Evolutionary conservation across 1,140 invertebrate species (phyloP).

Genomic region (Cotesia typhae): DNA sequence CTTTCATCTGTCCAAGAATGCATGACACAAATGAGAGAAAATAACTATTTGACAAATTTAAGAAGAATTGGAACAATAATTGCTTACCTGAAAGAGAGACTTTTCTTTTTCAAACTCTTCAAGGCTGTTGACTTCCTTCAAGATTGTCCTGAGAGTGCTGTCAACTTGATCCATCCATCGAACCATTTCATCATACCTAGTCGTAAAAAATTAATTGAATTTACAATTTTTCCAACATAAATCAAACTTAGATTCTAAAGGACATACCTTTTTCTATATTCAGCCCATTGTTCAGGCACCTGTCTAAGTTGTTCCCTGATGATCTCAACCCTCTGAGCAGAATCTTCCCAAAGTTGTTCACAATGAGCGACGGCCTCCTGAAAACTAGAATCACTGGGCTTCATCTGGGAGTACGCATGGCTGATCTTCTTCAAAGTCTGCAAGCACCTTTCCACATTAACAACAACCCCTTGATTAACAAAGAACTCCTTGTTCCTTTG

Average conservation of each 20-base stretch:
- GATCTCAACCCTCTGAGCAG: conserved; percentile 75
- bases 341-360: conserved; percentile 77
- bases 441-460: conserved; percentile 78
- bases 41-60: not conserved
- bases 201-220: conserved; percentile 35
- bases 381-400: conserved; percentile 72
- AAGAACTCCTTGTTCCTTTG: conserved; percentile 82
- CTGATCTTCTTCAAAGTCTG: conserved; percentile 79
- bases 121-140: conserved; percentile 82
- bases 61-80: conserved; percentile 24
- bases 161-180: conserved; percentile 92
- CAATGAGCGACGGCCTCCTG: conserved; percentile 74
- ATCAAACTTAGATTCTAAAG: conserved; percentile 6
- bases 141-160: conserved; percentile 80
- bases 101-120: conserved; percentile 91
- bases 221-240: conserved; percentile 11
- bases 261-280: conserved; percentile 79
- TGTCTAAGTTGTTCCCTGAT: conserved; percentile 82
- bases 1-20: conserved; percentile 50
- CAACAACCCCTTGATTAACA: conserved; percentile 72
- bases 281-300: conserved; percentile 89
- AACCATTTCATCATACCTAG: conserved; percentile 82
- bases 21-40: conserved; percentile 31
- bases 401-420: conserved; percentile 71
- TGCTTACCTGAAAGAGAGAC: conserved; percentile 84